Conservation (phyloP, 1,140 invertebrate species). For the Cataglyphis hispanica region DNA sequence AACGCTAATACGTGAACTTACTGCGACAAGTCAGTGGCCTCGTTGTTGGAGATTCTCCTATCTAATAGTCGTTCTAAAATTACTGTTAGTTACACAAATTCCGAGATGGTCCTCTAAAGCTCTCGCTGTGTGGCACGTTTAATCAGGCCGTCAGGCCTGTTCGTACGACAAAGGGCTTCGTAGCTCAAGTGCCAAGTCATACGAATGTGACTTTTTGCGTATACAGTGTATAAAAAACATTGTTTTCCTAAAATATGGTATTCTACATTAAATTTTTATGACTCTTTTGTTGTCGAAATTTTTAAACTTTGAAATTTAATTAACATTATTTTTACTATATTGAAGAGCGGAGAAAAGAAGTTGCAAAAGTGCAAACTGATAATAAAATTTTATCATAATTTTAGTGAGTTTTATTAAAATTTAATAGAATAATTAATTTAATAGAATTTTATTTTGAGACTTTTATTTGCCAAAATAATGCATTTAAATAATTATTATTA, state of each 20-base stretch:
- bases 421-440: slow-evolving; percentile 6
- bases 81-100: slow-evolving; percentile 62
- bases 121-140: not conserved
- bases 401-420: not conserved
- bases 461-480: not conserved
- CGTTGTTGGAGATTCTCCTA: slow-evolving; percentile 57
- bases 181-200: not conserved
- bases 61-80: slow-evolving; percentile 62
- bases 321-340: not conserved
- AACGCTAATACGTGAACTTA: slow-evolving; percentile 63
- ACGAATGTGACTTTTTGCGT: not conserved
- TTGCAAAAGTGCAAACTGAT: not conserved
- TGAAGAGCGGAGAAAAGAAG: not conserved
- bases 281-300: not conserved
- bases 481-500: not conserved
- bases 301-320: not conserved
- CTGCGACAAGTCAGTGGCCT: slow-evolving; percentile 61
- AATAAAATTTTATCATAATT: not conserved
- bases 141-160: not conserved
- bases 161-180: not conserved
- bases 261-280: not conserved
- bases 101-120: slow-evolving; percentile 14
- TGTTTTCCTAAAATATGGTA: not conserved
- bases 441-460: not conserved
- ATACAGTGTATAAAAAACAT: not conserved